Percentiles rank a stretch among this genome's conserved stretches.
These are phyloP conservation scores for Podarcis muralis DNA, from an alignment of 2,113 vertebrate species.

Conservation along the genomic window DNA sequence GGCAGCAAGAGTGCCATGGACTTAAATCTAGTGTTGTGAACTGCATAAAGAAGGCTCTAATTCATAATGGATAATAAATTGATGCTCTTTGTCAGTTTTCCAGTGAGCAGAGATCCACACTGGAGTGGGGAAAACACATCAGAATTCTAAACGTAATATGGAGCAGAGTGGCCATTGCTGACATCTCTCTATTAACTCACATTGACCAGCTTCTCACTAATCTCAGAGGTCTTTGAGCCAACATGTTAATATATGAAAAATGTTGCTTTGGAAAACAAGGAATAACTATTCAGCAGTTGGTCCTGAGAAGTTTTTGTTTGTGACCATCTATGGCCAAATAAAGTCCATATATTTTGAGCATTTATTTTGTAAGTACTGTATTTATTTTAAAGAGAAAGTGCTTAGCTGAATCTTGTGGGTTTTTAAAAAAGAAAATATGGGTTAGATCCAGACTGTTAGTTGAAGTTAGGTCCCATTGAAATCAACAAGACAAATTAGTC, in stretches of 20 bases:
- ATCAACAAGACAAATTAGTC: too few species aligned
- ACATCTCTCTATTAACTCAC: not conserved
- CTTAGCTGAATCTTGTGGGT: too few species aligned
- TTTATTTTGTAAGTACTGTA: too few species aligned
- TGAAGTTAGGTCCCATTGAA: too few species aligned
- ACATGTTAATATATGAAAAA: not conserved
- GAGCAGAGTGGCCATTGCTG: not conserved
- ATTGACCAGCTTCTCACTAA: not conserved
- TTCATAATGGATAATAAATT: conserved; percentile 14
- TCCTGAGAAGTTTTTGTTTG: too few species aligned
- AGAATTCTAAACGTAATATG: not conserved
- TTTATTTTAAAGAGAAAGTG: too few species aligned
- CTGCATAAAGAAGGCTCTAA: conserved; percentile 3
- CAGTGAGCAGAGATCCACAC: not conserved
- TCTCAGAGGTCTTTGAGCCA: not conserved
- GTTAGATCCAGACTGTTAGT: too few species aligned
- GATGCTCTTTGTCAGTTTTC: not conserved
- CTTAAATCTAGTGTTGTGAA: conserved; percentile 60
- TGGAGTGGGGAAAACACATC: not conserved
- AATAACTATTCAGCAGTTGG: not conserved
- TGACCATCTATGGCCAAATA: not conserved
- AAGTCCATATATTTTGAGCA: too few species aligned
- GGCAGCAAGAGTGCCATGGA: conserved; percentile 36
- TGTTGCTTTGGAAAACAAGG: not conserved
- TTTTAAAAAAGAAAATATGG: too few species aligned